These are phyloP conservation scores for Ptychadena robeensis DNA, from an alignment of 2,797 vertebrate species.

Conservation along the genomic window DNA sequence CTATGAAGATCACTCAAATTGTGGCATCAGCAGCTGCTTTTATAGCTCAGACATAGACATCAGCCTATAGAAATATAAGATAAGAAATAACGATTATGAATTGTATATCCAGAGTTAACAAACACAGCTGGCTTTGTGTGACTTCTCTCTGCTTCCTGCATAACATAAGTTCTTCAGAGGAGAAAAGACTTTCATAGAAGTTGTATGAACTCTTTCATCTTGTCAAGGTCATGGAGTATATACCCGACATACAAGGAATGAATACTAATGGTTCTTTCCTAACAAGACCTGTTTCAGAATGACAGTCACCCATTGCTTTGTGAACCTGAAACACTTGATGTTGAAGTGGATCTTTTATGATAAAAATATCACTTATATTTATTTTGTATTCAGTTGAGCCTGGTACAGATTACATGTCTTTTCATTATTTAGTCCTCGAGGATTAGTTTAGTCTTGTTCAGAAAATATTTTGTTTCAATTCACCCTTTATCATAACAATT, in stretches of 20 bases:
- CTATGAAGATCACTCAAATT: background rate
- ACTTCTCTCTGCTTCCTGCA: constrained; percentile 6
- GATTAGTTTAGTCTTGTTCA: background rate
- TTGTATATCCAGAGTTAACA: background rate
- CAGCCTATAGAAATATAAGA: background rate
- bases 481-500: background rate
- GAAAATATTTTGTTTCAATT: background rate
- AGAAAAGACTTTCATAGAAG: constrained; percentile 39
- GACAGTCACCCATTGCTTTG: constrained; percentile 35
- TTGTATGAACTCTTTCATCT: constrained; percentile 47
- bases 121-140: background rate
- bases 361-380: constrained; percentile 1
- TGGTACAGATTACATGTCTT: background rate
- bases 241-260: background rate
- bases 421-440: background rate
- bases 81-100: background rate
- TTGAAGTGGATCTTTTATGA: constrained; percentile 3
- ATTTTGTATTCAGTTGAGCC: background rate
- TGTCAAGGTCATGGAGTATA: constrained; percentile 48
- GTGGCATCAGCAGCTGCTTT: background rate
- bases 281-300: constrained; percentile 28
- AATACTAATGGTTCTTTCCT: constrained; percentile 47
- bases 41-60: background rate
- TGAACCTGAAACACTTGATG: background rate
- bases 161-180: constrained; percentile 26